Base-by-base conservation (phyloP, 1,140 invertebrate species). In the Archivesica marissinica region DNA sequence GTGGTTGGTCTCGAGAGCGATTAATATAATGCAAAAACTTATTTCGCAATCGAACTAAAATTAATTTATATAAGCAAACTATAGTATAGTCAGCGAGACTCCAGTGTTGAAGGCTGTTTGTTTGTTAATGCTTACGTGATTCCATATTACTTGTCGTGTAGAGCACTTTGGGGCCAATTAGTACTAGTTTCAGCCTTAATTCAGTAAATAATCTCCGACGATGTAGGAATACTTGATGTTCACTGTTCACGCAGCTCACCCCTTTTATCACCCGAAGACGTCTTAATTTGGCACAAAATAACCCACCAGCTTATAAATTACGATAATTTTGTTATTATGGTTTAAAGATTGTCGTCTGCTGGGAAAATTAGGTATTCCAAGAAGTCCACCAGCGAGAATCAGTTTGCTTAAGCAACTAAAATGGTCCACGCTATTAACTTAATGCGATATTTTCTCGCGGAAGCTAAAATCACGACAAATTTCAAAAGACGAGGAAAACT, bases 251-350 rank as follows among this genome's bases (percentile, higher is more conserved):
- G 66, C 64, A 70, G 35, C 20, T 30, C 44, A 25, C 56, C 56
- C 30, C 35, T 47, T 66, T 66, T 54, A 61, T 47, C 76, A 41
- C 56, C 41, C 1, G 39, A 66, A 61, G 76, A 76, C 76, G 64
- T 25, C 47, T 70, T 81, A 81, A 81, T 70, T 70, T 72, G 64
- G 25, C 66, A 41, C n/a, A 33, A 77, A 70, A 72, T 56, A 66
- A n/a, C 66, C 23, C 79, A 81, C 64, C 20, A 23, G 30, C 44
- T 68, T 56, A 41, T 35, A 72, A 81, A 81, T 81, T 81, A 72
- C 64, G 66, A 81, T 81, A 81, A 81, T 81, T 81, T 52, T 50
- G 47, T 81, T 44, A 81, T 81, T 81, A 81, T 81, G 41, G 66
- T 61, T 81, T 81, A 81, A 81, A 68, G 56, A 72, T 72, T 81